These are phyloP conservation scores for Tineola bisselliella DNA, from an alignment of 2,888 invertebrate genomes.

Conservation along the genomic window DNA sequence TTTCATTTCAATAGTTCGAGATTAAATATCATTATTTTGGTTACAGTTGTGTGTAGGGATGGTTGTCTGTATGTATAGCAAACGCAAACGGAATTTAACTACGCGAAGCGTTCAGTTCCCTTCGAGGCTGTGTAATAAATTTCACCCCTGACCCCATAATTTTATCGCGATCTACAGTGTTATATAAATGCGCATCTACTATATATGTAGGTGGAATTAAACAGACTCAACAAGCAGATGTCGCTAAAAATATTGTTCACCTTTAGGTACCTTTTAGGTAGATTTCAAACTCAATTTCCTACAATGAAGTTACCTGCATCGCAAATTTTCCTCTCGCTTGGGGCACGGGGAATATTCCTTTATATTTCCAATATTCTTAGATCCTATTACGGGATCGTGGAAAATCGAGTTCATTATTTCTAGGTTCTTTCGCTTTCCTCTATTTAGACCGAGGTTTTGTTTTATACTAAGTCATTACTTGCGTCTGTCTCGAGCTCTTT, in stretches of 20 bases:
- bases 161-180: conserved; percentile 21
- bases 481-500: no score
- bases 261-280: background rate
- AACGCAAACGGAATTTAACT: background rate
- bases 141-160: conserved; percentile 26
- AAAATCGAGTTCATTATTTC: background rate
- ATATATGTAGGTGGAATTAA: background rate
- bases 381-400: conserved; percentile 13
- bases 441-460: background rate
- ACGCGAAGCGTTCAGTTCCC: background rate
- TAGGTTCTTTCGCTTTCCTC: background rate
- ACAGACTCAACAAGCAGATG: background rate
- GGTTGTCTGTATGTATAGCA: background rate
- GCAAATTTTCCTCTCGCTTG: conserved; percentile 15
- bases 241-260: background rate
- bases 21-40: no score
- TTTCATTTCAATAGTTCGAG: no score
- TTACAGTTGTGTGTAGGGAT: background rate
- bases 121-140: conserved; percentile 25
- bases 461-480: no score
- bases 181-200: conserved; percentile 14
- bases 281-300: conserved; percentile 22
- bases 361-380: background rate
- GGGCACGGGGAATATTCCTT: conserved; percentile 16
- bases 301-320: conserved; percentile 30